A percentile compares a stretch with the other conserved stretches of the same genome.
phyloP scores from a whole-genome alignment of 2,888 invertebrate species.

The Tiphia femorata region DNA sequence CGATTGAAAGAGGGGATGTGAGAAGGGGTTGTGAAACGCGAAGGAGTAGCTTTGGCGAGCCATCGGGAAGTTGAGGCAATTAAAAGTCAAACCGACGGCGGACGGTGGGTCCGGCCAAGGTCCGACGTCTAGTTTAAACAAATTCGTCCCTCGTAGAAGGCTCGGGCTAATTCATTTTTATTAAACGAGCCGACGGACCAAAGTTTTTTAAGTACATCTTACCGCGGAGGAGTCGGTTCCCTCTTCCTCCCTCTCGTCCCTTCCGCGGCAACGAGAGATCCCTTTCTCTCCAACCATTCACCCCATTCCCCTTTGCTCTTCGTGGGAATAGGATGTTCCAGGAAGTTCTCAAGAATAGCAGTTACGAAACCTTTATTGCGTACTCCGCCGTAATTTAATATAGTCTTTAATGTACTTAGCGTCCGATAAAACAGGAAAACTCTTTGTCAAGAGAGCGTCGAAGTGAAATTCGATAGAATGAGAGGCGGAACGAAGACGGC shows the following conservation, averaged over 20 bases:
- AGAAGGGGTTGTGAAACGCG: background rate
- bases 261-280: no score
- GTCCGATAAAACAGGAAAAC: constrained; percentile 35
- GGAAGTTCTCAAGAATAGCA: constrained; percentile 47
- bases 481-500: background rate
- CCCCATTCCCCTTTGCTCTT: constrained; percentile 11
- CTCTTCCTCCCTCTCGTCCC: background rate
- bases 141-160: constrained; percentile 50
- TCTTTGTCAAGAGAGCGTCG: constrained; percentile 13
- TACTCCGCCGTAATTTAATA: constrained; percentile 48
- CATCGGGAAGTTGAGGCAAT: constrained; percentile 31
- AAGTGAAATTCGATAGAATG: constrained; percentile 14
- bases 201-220: constrained; percentile 61
- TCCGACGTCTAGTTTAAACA: constrained; percentile 56
- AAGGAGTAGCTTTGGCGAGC: background rate
- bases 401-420: constrained; percentile 46
- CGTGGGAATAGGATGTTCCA: constrained; percentile 27
- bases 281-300: background rate
- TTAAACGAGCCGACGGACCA: constrained; percentile 56
- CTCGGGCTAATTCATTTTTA: constrained; percentile 62
- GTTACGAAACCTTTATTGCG: constrained; percentile 52
- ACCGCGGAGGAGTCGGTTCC: constrained; percentile 18
- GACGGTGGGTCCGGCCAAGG: constrained; percentile 26
- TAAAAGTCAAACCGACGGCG: constrained; percentile 37
- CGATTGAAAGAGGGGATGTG: no score